Base-by-base conservation (phyloP, 2,888 invertebrate genomes). In the Camptogramma bilineatum region DNA sequence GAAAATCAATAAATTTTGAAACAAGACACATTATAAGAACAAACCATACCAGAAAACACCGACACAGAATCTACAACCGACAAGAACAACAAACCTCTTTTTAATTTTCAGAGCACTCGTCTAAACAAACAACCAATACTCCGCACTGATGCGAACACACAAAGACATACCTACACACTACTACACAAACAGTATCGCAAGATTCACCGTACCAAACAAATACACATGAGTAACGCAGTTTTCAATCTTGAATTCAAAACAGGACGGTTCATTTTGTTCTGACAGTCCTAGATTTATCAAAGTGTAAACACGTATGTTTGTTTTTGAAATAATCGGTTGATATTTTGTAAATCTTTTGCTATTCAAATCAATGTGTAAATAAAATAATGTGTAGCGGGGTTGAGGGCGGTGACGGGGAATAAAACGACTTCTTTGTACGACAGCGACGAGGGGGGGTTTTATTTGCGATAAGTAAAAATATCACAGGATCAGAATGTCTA, bases 21-120 rank as follows among this genome's bases (percentile, higher is more conserved):
- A n/a, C n/a, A 39, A 39, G 1, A 10, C 13, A 39, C 13, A 13
- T 13, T 2, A 39, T 2, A 39, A 39, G 34, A 39, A 39, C 9
- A 13, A 13, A 39, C 13, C 34, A 39, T 39, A 39, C 0, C 34
- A 13, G 4, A 39, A 13, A 39, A 13, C 34, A 39, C 13, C 13
- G 34, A 39, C 2, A 10, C 13, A 13, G 34, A 39, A 13, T 39
- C 34, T 13, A 13, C 34, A 39, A 9, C 1, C 34, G 34, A 39
- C 13, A 13, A 13, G 13, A 39, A 39, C 4, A 39, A 13, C 34
- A 39, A 39, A 39, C 34, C 13, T 39, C 1, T 39, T 39, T 39
- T 39, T 39, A 39, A 39, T 51, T 57, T 54, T 5, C 42, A 54
- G 8, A 16, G 44, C 44, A 44, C 44, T 44, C 39, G 9, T 44